Base-by-base conservation (phyloP, 2,113 vertebrate species). In the Talpa occidentalis region DNA sequence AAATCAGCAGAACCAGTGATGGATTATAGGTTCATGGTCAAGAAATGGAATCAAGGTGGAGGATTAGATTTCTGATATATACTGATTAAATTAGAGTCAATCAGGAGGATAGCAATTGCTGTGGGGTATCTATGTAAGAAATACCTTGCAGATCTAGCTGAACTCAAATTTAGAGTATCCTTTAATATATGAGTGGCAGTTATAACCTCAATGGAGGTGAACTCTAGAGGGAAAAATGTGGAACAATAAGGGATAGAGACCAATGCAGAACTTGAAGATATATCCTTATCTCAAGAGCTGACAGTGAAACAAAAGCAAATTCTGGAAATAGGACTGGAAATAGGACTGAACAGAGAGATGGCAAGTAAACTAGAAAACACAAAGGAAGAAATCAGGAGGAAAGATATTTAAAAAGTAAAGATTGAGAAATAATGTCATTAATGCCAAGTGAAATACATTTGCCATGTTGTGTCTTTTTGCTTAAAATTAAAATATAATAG, bases 401-500 rank as follows among this genome's bases (percentile, higher is more conserved):
- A 22, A 93, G 64, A 80, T 6, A 0, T 32, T 67, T n/a, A n/a
- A n/a, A 69, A 82, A 10, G 12, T n/a, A 72, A 64, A 2, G 12
- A 64, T 1, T 74, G 16, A 56, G 26, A 87, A 82, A 42, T 8
- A 59, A 28, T 8, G 30, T 24, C 66, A 64, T 30, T 19, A 44
- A 54, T 1, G 7, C 0, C 7, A 70, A 83, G 64, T 40, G 10
- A 79, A 17, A 66, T 37, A 6, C 1, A 47, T 60, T 35, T 10
- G 16, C 3, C 2, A 22, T 42, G 59, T 69, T 80, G 22, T 9
- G 26, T 84, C 64, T 32, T 73, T 76, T 52, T 21, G 9, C n/a
- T 17, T 40, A 70, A 59, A 83, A 87, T 93, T 64, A 82, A 87
- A 86, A 44, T 28, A 5, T 6, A 56, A 21, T 64, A 35, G 62